Evolutionary conservation across 2,888 invertebrate genomes (phyloP).

Genomic region (Flexamia atlantica): DNA sequence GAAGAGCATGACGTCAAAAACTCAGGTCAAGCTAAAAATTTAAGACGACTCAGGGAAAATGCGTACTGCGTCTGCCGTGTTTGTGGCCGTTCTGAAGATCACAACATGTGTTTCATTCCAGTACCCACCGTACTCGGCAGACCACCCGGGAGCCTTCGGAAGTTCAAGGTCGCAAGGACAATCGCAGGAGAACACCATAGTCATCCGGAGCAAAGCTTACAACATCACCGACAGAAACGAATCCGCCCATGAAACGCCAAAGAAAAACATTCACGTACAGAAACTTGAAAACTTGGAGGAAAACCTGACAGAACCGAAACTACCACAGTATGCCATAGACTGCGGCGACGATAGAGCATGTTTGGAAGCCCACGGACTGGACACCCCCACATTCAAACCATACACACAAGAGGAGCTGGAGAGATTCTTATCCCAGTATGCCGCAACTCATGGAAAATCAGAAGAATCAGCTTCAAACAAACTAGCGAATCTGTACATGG

Average conservation of each 20-base stretch:
- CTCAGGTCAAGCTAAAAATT: conserved; percentile 13
- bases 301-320: conserved; percentile 47
- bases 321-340: conserved; percentile 34
- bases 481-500: conserved; percentile 70
- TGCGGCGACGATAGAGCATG: conserved; percentile 56
- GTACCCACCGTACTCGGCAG: conserved; percentile 7
- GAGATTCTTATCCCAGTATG: conserved; percentile 69
- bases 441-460: conserved; percentile 65
- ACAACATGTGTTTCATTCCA: conserved; percentile 33
- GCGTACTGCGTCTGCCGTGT: not conserved
- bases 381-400: conserved; percentile 76
- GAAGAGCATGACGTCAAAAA: conserved; percentile 33
- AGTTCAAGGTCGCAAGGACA: conserved; percentile 38
- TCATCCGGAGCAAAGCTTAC: conserved; percentile 61
- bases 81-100: conserved; percentile 21
- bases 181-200: conserved; percentile 58
- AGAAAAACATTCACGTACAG: conserved; percentile 39
- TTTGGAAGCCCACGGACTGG: conserved; percentile 50
- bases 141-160: conserved; percentile 44
- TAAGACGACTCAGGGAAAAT: conserved; percentile 17
- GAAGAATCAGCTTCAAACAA: conserved; percentile 67
- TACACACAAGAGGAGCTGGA: conserved; percentile 73
- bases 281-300: conserved; percentile 27
- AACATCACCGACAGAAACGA: conserved; percentile 33
- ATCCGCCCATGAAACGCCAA: not conserved